Evolutionary conservation across 2,888 invertebrate genomes (phyloP).

Genomic region (Sphaerophoria taeniata): DNA sequence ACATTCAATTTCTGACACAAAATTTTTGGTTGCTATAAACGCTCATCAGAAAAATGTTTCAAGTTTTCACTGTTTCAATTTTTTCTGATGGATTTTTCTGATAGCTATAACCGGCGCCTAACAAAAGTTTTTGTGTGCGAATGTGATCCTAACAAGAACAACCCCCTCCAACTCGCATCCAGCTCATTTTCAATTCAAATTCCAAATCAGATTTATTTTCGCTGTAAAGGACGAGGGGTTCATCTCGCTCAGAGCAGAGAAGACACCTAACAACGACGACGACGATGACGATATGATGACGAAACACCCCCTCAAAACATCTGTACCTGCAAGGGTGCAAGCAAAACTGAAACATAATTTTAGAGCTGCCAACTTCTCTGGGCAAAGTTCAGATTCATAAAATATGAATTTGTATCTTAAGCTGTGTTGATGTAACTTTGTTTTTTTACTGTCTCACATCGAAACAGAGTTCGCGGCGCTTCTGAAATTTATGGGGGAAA

Average conservation of each 20-base stretch:
- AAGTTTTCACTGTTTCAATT: too few species aligned
- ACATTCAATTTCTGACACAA: too few species aligned
- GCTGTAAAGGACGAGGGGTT: constrained; percentile 11
- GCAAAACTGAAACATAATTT: constrained; percentile 46
- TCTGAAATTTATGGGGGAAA: background rate
- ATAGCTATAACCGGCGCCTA: too few species aligned
- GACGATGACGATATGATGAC: background rate
- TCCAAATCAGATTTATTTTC: constrained; percentile 65
- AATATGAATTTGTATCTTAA: constrained; percentile 71
- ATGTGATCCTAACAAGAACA: constrained; percentile 36
- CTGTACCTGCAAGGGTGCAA: background rate
- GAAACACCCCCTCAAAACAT: constrained; percentile 1
- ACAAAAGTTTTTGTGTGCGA: constrained; percentile 40
- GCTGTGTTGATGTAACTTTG: constrained; percentile 60
- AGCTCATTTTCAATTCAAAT: constrained; percentile 56
- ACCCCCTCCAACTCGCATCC: background rate
- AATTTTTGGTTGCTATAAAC: too few species aligned
- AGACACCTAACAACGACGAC: constrained; percentile 46
- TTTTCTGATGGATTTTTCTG: too few species aligned
- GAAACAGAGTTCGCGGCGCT: background rate
- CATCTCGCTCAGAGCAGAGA: constrained; percentile 35
- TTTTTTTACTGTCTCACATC: background rate
- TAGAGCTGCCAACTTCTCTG: constrained; percentile 41
- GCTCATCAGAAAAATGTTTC: too few species aligned
- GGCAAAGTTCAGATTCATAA: constrained; percentile 54